A percentile compares a stretch with the other conserved stretches of the same genome.
phyloP scores from a whole-genome alignment of 2,888 invertebrate genomes.

The Metacarcinus magister region DNA sequence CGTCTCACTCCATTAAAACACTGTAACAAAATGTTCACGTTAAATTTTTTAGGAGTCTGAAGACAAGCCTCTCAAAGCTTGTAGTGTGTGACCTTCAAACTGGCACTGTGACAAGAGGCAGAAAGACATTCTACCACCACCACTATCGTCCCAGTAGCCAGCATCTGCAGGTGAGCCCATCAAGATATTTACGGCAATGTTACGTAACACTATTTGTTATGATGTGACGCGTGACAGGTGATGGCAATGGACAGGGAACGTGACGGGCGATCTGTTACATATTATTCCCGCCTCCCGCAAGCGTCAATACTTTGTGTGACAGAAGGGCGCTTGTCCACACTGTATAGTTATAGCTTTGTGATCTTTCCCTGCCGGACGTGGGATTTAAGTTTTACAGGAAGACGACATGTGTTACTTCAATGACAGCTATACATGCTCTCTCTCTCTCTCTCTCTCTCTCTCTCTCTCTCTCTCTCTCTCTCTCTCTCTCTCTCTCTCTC shows the following conservation, averaged over 20 bases:
- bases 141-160: background rate
- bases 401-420: background rate
- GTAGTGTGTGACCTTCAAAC: background rate
- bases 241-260: background rate
- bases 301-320: background rate
- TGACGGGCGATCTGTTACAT: background rate
- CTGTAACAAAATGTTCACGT: background rate
- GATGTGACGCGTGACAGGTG: background rate
- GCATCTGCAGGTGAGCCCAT: background rate
- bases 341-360: background rate
- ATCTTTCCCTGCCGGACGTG: background rate
- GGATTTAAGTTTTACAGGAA: background rate
- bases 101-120: background rate
- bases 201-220: background rate
- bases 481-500: constrained; percentile 37
- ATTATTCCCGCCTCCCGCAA: background rate
- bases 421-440: background rate
- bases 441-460: constrained; percentile 46
- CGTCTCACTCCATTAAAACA: background rate
- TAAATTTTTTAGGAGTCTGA: constrained; percentile 9
- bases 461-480: constrained; percentile 53
- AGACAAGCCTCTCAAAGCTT: background rate
- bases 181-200: background rate
- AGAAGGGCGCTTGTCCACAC: background rate
- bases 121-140: background rate